phyloP scores from a whole-genome alignment of 2,888 invertebrate species.

The Leptopterna dolabrata region DNA sequence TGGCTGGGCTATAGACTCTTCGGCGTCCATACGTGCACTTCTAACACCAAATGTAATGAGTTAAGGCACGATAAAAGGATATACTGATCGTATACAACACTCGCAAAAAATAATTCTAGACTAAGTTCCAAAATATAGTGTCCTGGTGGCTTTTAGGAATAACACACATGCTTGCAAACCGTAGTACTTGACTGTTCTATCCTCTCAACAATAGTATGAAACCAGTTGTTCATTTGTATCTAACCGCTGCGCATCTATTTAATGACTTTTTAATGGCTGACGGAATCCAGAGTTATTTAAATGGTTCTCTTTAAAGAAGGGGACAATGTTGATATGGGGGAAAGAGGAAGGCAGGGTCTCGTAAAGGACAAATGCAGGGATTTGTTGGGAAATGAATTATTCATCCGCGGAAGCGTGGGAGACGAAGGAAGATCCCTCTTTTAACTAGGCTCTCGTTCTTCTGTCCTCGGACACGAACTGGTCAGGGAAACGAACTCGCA shows the following conservation, averaged over 20 bases:
- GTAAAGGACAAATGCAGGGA: conserved; percentile 42
- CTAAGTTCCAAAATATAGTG: no score
- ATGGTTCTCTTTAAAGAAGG: neutral
- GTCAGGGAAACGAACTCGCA: conserved; percentile 6
- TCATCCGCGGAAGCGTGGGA: conserved; percentile 25
- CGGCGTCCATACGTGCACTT: no score
- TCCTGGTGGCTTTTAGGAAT: no score
- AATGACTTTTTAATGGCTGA: conserved; percentile 6
- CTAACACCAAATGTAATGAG: no score
- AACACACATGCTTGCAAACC: no score
- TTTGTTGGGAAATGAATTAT: conserved; percentile 38
- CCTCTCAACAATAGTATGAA: neutral
- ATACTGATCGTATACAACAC: no score
- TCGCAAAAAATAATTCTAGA: no score
- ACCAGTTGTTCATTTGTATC: neutral
- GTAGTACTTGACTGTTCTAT: no score
- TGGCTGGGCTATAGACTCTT: no score
- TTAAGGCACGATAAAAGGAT: no score
- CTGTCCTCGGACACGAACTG: conserved; percentile 31
- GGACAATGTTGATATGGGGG: conserved; percentile 20
- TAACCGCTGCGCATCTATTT: neutral
- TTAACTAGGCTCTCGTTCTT: conserved; percentile 14
- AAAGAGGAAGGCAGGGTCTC: neutral
- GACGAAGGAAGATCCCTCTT: conserved; percentile 30
- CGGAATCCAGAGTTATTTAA: neutral